A percentile compares a stretch with the other conserved stretches of the same genome.
Conservation (phyloP, 2,888 invertebrate genomes). For the Ornithoptera priamus region DNA sequence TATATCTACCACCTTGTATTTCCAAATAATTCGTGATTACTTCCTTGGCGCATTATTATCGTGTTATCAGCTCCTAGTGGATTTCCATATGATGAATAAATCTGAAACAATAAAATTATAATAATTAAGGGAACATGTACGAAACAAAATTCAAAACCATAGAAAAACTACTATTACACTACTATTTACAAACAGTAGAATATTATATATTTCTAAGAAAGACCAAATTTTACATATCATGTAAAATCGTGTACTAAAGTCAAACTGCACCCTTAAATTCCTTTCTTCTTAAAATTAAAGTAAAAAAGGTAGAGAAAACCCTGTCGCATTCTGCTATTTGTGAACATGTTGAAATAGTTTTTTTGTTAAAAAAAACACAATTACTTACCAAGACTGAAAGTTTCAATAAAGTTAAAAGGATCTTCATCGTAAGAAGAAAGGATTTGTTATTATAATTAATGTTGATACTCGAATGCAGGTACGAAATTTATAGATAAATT, state of each 20-base stretch:
- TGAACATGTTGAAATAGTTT: neutral
- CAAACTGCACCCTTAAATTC: too few species aligned
- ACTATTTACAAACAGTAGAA: neutral
- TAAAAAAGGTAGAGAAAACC: too few species aligned
- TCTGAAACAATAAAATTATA: neutral
- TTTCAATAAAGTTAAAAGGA: constrained; percentile 35
- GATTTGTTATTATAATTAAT: neutral
- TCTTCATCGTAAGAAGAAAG: constrained; percentile 48
- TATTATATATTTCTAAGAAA: neutral
- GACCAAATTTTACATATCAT: too few species aligned
- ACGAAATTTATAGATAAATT: constrained; percentile 58
- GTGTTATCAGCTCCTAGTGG: neutral
- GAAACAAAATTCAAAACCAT: too few species aligned
- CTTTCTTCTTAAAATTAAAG: too few species aligned
- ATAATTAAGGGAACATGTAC: neutral
- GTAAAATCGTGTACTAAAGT: too few species aligned
- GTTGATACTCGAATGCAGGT: neutral
- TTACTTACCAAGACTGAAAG: constrained; percentile 13
- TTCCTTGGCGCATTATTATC: neutral
- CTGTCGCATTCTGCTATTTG: too few species aligned
- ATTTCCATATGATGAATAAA: neutral
- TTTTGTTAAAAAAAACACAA: neutral
- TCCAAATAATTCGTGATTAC: neutral
- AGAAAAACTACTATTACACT: neutral
- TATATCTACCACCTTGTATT: constrained; percentile 5